Base-by-base conservation (phyloP, 2,797 vertebrate species). In the Aphelocoma californica region DNA sequence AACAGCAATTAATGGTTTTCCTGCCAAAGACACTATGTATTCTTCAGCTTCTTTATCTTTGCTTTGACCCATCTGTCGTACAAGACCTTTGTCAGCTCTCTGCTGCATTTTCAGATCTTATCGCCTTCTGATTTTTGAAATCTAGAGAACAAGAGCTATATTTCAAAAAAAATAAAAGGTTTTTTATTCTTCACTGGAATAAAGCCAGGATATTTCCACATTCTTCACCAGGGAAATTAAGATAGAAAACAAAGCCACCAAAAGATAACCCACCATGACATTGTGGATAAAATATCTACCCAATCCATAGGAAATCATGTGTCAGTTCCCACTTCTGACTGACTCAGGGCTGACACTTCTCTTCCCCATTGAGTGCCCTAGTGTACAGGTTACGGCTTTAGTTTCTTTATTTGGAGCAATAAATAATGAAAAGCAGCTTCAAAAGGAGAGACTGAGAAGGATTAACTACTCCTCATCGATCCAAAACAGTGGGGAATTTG, bases 391-490 rank as follows among this genome's bases (percentile, higher is more conserved):
- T 80, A 45, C 70, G 92, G 44, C 29, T 85, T 93, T 81, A 77
- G n/a, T 66, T 90, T 92, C 66, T 84, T 92, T 90, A 60, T 60
- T 70, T 31, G 15, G 58, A 93, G 18, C 10, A 60, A 95, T 97
- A 92, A 95, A 91, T 95, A 94, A 93, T 92, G 92, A 87, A 92
- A 56, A 93, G 53, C 34, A 70, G 24, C 34, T 95, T 96, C 88
- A 94, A 70, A 86, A 67, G 57, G 23, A 95, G 56, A 25, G 29
- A n/a, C 32, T 77, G 60, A 90, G 64, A 84, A 92, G 62, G 86
- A 94, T 93, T 95, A 96, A n/a, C 62, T 69, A 53, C 47, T 88
- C 51, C 14, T 88, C 86, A 75, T 95, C 2, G 12, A 96, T 79
- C 62, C n/a, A 81, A 62, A 92, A 62, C 66, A 88, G 66, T 81